These are phyloP conservation scores for Andinoacara biseriatus DNA, from an alignment of 2,113 vertebrate genomes.

Conservation along the genomic window DNA sequence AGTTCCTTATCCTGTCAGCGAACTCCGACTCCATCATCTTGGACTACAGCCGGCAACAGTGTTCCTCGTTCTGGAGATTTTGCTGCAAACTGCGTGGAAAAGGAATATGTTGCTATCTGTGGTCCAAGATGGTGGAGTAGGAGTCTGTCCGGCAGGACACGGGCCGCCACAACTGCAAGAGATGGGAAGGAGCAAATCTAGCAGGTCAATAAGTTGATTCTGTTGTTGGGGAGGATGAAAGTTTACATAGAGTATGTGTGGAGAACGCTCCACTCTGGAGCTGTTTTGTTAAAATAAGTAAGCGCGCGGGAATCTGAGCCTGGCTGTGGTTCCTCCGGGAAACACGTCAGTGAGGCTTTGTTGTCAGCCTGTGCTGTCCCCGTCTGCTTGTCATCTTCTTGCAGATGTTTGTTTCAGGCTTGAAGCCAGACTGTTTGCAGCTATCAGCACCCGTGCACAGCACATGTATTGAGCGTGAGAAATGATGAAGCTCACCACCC, in stretches of 20 bases:
- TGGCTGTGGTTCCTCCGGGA: neutral
- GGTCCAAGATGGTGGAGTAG: neutral
- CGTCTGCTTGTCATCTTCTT: conserved; percentile 8
- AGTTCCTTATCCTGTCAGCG: no score
- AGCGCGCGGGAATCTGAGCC: accelerated
- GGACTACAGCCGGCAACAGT: neutral
- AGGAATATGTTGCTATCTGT: neutral
- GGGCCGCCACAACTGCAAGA: no score
- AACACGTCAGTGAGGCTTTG: accelerated
- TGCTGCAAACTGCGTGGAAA: neutral
- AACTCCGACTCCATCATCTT: accelerated
- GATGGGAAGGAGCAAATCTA: no score
- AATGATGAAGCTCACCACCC: neutral
- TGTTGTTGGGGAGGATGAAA: no score
- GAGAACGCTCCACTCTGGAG: neutral
- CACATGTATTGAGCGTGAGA: neutral
- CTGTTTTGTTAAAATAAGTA: no score
- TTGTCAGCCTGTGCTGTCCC: neutral
- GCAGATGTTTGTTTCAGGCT: conserved; percentile 44
- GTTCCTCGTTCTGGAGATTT: neutral
- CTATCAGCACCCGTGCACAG: neutral
- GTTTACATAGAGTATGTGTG: accelerated
- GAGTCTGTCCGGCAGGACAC: no score
- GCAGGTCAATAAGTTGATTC: no score
- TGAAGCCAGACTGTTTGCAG: conserved; percentile 18